Base-by-base conservation (phyloP, 1,140 invertebrate genomes). In the Calephelis nemesis region DNA sequence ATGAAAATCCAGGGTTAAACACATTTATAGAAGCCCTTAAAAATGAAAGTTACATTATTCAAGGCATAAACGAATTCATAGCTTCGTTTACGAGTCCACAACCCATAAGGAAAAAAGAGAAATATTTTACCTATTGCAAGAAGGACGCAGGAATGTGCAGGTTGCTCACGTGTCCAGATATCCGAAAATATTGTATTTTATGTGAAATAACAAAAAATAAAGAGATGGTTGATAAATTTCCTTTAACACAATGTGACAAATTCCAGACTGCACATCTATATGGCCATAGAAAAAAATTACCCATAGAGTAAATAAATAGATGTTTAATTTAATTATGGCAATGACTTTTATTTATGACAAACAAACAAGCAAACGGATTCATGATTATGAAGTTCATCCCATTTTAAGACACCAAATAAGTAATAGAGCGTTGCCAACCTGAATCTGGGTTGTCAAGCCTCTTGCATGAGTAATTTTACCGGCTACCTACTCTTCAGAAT, bases 141-240 rank as follows among this genome's bases (percentile, higher is more conserved):
- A 76, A 85, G 52, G 39, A 67, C 6, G 50, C 65, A 40, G 45
- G 74, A 1, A 39, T 79, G 7, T 89, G 87, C 66, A 79, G 76
- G 45, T 87, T 88, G 70, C 71, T 89, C 69, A 62, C 75, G 10
- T 89, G 85, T 72, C 69, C 75, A 11, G 70, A 82, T 54, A 76
- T 89, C 42, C 69, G 71, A 54, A 65, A 76, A 50, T 69, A 68
- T 65, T 89, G 87, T 66, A 62, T 73, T 49, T 64, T 87, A 40
- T 89, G 87, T 68, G 80, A 87, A 77, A 71, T 80, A 12, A 76
- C 76, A 30, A 73, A 66, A 45, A 65, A 52, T 9, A 69, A 74
- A 6, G 11, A 52, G 9, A 68, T 70, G 68, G 54, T 19, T 30
- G 78, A 83, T 60, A 66, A 72, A 9, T 45, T 45, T 45, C 42